Evolutionary conservation across 2,797 vertebrate species (phyloP).

Genomic region (Hybognathus amarus): DNA sequence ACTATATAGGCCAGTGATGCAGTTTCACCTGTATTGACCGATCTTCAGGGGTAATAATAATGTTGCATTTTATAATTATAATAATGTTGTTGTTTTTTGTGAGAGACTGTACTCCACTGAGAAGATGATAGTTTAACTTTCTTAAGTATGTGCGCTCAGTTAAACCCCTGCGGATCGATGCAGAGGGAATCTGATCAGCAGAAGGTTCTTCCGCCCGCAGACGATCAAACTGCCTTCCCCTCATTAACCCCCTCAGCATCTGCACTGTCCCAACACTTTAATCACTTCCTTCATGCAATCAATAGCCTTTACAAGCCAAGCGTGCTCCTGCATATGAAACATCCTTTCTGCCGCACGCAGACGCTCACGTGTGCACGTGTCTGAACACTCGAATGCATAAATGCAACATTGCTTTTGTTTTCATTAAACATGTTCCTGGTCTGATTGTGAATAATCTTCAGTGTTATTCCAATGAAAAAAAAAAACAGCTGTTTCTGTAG

Average conservation of each 20-base stretch:
- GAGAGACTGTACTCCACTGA: background rate
- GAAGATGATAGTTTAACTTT: background rate
- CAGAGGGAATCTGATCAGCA: slow-evolving; percentile 20
- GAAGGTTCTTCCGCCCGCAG: slow-evolving; percentile 30
- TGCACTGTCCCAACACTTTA: slow-evolving; percentile 69
- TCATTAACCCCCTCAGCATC: slow-evolving; percentile 37
- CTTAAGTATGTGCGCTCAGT: background rate
- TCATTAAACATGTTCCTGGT: background rate
- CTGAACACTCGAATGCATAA: background rate
- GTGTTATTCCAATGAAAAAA: background rate
- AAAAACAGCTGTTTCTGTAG: background rate
- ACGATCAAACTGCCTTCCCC: slow-evolving; percentile 27
- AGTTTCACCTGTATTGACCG: no score
- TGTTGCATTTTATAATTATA: background rate
- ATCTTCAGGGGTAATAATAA: background rate
- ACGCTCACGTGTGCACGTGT: background rate
- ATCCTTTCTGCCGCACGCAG: slow-evolving; percentile 1
- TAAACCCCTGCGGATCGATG: slow-evolving; percentile 13
- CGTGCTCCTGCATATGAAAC: slow-evolving; percentile 27
- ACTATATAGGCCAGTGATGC: no score
- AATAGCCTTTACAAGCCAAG: slow-evolving; percentile 32
- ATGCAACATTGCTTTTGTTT: background rate
- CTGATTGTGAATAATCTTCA: background rate
- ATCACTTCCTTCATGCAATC: slow-evolving; percentile 59
- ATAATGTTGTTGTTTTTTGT: background rate